Evolutionary conservation across 2,888 invertebrate genomes (phyloP).

Genomic region (Ariolimax columbianus): DNA sequence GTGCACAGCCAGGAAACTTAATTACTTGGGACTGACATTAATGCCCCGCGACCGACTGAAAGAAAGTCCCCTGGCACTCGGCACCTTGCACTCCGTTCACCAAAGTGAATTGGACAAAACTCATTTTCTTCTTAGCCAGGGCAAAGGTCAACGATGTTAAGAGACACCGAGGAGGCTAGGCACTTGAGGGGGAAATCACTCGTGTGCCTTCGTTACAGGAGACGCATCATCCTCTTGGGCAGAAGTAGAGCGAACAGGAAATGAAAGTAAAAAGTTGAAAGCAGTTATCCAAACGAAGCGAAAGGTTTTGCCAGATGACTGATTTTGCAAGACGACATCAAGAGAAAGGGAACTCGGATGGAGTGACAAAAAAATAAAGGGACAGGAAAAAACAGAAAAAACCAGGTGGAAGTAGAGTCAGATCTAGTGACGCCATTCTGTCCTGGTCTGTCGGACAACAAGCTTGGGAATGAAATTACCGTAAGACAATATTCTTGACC

Average conservation of each 20-base stretch:
- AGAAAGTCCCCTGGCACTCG: background rate
- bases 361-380: background rate
- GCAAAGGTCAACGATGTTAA: slow-evolving; percentile 8
- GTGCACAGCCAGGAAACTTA: background rate
- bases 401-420: too few species aligned
- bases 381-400: too few species aligned
- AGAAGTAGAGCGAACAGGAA: background rate
- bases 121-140: background rate
- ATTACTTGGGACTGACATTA: background rate
- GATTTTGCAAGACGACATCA: background rate
- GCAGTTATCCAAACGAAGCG: background rate
- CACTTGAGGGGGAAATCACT: background rate
- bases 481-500: too few species aligned
- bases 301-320: background rate
- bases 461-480: too few species aligned
- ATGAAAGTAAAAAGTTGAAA: background rate
- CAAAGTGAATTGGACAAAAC: background rate
- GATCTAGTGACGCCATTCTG: too few species aligned
- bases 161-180: background rate
- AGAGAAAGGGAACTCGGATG: background rate
- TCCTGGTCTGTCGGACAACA: too few species aligned
- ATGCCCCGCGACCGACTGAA: background rate
- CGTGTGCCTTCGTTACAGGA: background rate
- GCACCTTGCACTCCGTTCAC: background rate
- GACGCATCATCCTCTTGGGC: background rate